Conservation (phyloP, 2,888 invertebrate genomes). For the Plagodis dolabraria region DNA sequence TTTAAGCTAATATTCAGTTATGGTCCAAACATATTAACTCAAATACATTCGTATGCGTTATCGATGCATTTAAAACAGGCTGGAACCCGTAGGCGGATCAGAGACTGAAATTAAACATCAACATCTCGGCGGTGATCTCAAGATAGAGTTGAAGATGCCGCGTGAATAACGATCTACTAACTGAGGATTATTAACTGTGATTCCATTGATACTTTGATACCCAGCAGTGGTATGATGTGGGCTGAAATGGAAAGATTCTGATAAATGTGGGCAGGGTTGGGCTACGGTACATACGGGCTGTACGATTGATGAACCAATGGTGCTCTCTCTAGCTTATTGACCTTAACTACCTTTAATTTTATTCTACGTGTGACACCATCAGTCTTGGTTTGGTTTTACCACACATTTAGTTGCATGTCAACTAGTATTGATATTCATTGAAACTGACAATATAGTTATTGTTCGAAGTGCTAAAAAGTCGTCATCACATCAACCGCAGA, state of each 20-base stretch:
- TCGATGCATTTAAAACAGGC: conserved; percentile 25
- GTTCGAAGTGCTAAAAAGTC: no score
- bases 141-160: conserved; percentile 10
- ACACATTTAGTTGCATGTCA: no score
- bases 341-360: no score
- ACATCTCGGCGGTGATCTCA: conserved; percentile 19
- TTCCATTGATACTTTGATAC: conserved; percentile 11
- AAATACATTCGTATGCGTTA: conserved; percentile 13
- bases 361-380: no score
- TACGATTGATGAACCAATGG: no score
- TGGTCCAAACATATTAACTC: background rate
- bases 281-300: no score
- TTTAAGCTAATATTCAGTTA: background rate
- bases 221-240: background rate
- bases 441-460: no score
- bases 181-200: conserved; percentile 16
- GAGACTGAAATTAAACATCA: conserved; percentile 31
- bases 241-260: conserved; percentile 11
- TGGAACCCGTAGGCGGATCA: conserved; percentile 30
- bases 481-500: no score
- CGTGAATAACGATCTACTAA: conserved; percentile 25
- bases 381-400: no score
- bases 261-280: conserved; percentile 8
- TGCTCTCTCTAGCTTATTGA: no score
- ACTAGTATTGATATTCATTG: no score